phyloP scores from a whole-genome alignment of 2,888 invertebrate genomes.

The Ischnus inquisitorius region DNA sequence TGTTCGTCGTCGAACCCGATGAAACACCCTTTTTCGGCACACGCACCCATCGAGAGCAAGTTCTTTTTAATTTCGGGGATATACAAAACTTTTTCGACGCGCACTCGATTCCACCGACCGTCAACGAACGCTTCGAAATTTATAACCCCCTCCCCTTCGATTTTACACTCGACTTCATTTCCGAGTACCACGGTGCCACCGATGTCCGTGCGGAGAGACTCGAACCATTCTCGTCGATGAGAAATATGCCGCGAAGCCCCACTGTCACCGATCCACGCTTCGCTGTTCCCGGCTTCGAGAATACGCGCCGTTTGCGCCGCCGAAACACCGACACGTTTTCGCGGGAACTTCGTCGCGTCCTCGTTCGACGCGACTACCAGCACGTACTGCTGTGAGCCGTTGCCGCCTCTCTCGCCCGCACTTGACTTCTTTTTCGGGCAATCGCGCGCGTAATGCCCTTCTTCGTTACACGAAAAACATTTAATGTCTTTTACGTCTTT shows the following conservation, averaged over 20 bases:
- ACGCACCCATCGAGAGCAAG: conserved; percentile 43
- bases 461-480: conserved; percentile 60
- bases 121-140: conserved; percentile 62
- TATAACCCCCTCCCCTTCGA: conserved; percentile 59
- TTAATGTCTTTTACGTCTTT: conserved; percentile 59
- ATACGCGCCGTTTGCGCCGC: conserved; percentile 39
- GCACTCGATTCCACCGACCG: conserved; percentile 60
- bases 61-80: conserved; percentile 61
- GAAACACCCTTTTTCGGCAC: conserved; percentile 31
- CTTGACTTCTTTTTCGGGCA: conserved; percentile 48
- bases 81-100: conserved; percentile 54
- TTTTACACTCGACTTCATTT: conserved; percentile 55
- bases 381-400: conserved; percentile 48
- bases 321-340: conserved; percentile 44
- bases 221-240: conserved; percentile 69
- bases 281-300: conserved; percentile 60
- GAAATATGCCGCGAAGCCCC: conserved; percentile 66
- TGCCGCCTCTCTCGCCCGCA: conserved; percentile 39
- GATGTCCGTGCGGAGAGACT: conserved; percentile 55
- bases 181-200: conserved; percentile 62
- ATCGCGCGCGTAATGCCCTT: conserved; percentile 63
- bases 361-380: conserved; percentile 55
- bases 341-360: conserved; percentile 25
- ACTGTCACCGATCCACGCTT: conserved; percentile 67
- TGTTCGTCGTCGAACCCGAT: conserved; percentile 26